Base-by-base conservation (phyloP, 2,888 invertebrate genomes). In the Notodonta dromedarius region DNA sequence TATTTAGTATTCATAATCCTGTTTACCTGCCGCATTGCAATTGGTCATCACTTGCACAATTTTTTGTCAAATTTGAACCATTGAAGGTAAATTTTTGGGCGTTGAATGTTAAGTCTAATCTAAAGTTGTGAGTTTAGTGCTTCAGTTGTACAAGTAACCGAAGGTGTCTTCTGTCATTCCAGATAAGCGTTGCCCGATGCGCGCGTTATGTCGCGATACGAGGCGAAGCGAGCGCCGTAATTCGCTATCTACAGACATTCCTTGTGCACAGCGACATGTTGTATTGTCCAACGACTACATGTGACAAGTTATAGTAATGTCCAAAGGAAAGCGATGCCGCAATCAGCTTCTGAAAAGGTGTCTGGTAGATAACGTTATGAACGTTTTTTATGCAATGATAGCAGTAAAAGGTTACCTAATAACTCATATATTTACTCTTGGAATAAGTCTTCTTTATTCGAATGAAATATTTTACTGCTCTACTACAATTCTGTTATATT, bases 161-260 rank as follows among this genome's bases (percentile, higher is more conserved):
- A 63, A 63, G 51, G 62, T 67, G 62, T 56, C 65, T 66, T 66
- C 63, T 61, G 61, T 67, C 65, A 71, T 40, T 60, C 9, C 55
- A 74, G 69, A 74, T 69, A 70, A 68, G 65, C 61, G 40, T n/a
- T 35, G 12, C 16, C 14, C 44, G 59, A 68, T 63, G 64, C 56
- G 58, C 62, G 66, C 61, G 58, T 59, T 61, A 65, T 63, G 59
- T 59, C 42, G 62, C 61, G 65, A 63, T 62, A 61, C 40, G 59
- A 58, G 60, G 40, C 50, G 57, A 16, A 16, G 55, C 24, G 16
- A 52, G 51, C 14, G 48, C 4, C 44, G n/a, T 14, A 13, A 12
- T 59, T 56, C 59, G 59, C 61, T 51, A 56, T 48, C 55, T 59
- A 14, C 7, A 7, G 16, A 14, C 39, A 40, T 55, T 42, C n/a